Evolutionary conservation across 2,888 invertebrate genomes (phyloP), one percentile per base, ranked within the genome.

Genomic region (Digitonthophagus gazella): DNA sequence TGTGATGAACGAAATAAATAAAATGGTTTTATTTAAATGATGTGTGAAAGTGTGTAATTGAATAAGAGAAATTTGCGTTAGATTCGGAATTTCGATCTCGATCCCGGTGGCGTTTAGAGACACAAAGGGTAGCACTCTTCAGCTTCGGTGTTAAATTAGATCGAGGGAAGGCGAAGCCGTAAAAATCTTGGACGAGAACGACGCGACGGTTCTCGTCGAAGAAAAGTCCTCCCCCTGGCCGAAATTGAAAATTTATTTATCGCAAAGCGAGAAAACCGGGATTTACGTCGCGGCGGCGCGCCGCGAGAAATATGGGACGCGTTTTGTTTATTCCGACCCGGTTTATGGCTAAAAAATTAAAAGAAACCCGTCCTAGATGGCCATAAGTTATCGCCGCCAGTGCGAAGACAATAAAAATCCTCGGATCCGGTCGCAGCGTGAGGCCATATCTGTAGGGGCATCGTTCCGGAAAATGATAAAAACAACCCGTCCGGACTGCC

Each of bases 361-460:
- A 61, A 19, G 61, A 61, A 61, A 61, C 18, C 18, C 18, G 61
- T 61, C 61, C 19, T 20, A 19, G 61, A 18, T 61, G 61, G 18
- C 61, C 61, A 61, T 61, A 61, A 61, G 61, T 61, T 61, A 61
- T 61, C 61, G 20, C 71, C 70, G 72, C 69, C 72, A 72, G 76
- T 76, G 76, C 76, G 77, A 77, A 76, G 74, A 77, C 76, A 76
- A 77, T 77, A 78, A 78, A 76, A 74, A 73, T 74, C 20, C 61
- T 61, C 19, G 61, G 28, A 44, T 44, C 28, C 28, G 28, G 28
- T 44, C 28, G 28, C 28, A 44, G 28, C 28, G 28, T 44, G 28
- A 11, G 28, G 28, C 11, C 28, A 44, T 44, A 44, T 44, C 28
- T 44, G 28, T 44, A 44, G 28, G 28, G 28, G 28, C 28, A 44